Conservation (phyloP, 64 coral and sea anemone genomes). For the Orbicella faveolata region DNA sequence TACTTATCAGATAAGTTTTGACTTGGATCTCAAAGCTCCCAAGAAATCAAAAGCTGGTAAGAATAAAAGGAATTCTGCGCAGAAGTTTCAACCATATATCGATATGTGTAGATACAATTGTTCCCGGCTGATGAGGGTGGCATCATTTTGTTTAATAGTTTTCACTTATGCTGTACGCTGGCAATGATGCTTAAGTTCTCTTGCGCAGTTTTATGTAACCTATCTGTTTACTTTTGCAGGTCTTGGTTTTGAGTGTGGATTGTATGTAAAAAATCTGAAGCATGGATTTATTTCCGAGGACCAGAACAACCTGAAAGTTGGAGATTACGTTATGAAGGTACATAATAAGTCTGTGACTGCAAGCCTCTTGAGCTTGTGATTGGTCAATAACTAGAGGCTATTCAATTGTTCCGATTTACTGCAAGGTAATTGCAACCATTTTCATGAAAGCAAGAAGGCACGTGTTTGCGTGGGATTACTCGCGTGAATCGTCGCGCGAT, state of each 20-base stretch:
- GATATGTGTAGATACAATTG: too few relatives aligned
- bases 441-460: too few relatives aligned
- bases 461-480: too few relatives aligned
- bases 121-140: too few relatives aligned
- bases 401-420: too few relatives aligned
- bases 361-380: too few relatives aligned
- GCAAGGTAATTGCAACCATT: too few relatives aligned
- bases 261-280: constrained; percentile 72
- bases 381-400: too few relatives aligned
- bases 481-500: too few relatives aligned
- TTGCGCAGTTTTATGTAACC: not conserved
- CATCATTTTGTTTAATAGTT: not conserved
- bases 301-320: constrained; percentile 57
- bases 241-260: constrained; percentile 85
- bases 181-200: not conserved
- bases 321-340: constrained; percentile 91
- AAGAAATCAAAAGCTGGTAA: constrained; percentile 91
- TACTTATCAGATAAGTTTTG: constrained; percentile 68
- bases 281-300: constrained; percentile 36
- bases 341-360: too few relatives aligned
- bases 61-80: not conserved
- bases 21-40: constrained; percentile 77
- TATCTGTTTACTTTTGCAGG: constrained; percentile 27
- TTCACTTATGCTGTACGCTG: not conserved
- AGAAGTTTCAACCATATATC: too few relatives aligned